These are phyloP conservation scores for Sinocyclocheilus anshuiensis DNA, from an alignment of 2,113 vertebrate genomes.

Conservation along the genomic window DNA sequence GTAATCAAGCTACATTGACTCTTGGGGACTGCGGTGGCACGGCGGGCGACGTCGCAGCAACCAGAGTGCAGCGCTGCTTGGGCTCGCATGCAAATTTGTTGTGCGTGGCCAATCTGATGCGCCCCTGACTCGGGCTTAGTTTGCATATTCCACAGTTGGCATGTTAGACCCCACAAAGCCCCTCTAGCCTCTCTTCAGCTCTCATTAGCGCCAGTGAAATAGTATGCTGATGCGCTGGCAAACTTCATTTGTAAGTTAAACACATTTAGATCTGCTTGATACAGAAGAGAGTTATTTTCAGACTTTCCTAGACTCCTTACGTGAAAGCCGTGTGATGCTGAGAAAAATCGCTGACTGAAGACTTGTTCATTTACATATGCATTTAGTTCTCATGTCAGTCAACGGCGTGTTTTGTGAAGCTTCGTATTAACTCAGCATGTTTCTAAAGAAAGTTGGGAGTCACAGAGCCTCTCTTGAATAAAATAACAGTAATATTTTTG, in stretches of 20 bases:
- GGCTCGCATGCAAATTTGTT: slow-evolving; percentile 58
- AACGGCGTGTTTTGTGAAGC: neutral
- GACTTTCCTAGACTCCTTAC: neutral
- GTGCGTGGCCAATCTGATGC: slow-evolving; percentile 34
- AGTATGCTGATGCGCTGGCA: slow-evolving; percentile 47
- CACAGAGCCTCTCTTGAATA: neutral
- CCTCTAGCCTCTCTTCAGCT: slow-evolving; percentile 40
- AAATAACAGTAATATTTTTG: neutral
- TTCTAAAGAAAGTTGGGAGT: neutral
- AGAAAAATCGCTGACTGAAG: slow-evolving; percentile 16
- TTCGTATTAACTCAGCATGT: neutral
- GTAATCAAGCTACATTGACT: slow-evolving; percentile 68
- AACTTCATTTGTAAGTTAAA: slow-evolving; percentile 54
- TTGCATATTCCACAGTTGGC: slow-evolving; percentile 54
- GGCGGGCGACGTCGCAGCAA: slow-evolving; percentile 53
- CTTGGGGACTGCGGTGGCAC: slow-evolving; percentile 54
- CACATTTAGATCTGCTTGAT: slow-evolving; percentile 44
- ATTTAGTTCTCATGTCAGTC: slow-evolving; percentile 22
- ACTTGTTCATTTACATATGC: slow-evolving; percentile 9
- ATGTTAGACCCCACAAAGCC: slow-evolving; percentile 38
- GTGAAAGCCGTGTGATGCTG: neutral
- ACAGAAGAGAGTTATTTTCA: slow-evolving; percentile 32
- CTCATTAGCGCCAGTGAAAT: slow-evolving; percentile 57
- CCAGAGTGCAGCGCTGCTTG: slow-evolving; percentile 37
- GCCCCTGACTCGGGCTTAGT: slow-evolving; percentile 33